These are phyloP conservation scores for Silurus meridionalis DNA, from an alignment of 2,113 vertebrate species.

Conservation along the genomic window DNA sequence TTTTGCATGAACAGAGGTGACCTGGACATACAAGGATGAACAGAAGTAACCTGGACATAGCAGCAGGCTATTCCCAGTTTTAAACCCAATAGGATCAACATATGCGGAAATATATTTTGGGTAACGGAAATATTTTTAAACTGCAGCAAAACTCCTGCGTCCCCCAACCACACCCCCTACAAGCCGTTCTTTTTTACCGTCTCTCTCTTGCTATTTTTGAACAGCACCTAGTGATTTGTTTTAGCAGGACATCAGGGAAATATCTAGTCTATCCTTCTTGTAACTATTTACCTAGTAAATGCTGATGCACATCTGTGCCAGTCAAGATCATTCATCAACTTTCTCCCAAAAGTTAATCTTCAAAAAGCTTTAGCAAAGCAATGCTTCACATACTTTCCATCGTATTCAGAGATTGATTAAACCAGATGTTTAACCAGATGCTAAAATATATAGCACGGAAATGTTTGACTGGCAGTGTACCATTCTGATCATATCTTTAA, in stretches of 20 bases:
- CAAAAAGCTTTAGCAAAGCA: background rate
- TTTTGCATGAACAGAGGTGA: background rate
- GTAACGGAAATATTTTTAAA: background rate
- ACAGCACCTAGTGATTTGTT: background rate
- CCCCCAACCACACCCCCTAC: background rate
- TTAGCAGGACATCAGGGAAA: background rate
- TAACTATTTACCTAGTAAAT: background rate
- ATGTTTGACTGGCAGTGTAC: background rate
- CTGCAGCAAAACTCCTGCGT: background rate
- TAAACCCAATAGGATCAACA: background rate
- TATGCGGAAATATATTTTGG: background rate
- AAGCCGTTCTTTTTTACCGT: background rate
- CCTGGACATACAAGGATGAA: background rate
- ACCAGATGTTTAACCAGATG: background rate
- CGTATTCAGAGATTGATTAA: background rate
- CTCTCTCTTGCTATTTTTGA: background rate
- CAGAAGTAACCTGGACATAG: background rate
- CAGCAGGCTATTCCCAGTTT: background rate
- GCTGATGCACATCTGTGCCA: background rate
- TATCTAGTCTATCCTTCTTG: background rate
- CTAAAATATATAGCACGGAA: background rate
- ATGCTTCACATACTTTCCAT: background rate
- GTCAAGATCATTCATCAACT: background rate
- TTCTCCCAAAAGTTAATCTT: background rate
- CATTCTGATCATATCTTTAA: background rate